Evolutionary conservation across 2,113 vertebrate genomes (phyloP), one percentile per base, ranked within the genome.

Genomic region (Paramormyrops kingsleyae): DNA sequence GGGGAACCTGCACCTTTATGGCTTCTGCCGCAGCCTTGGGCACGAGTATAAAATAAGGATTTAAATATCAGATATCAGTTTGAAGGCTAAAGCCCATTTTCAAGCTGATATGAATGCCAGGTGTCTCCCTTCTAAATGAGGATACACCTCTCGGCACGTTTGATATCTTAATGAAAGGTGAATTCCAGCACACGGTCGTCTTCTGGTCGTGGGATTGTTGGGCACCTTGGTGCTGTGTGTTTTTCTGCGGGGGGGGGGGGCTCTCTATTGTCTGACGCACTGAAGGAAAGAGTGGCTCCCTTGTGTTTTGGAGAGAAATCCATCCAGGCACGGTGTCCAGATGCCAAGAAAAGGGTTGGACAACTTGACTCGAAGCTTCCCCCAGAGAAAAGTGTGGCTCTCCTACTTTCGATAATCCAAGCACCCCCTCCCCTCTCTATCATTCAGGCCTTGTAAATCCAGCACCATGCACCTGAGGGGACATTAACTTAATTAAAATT

Each of bases 401-500:
- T 84, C 44, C 27, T 49, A 5, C 4, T 44, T 53, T 83, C 46
- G 31, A 44, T 89, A 24, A 24, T 87, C 5, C 56, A 77, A 49
- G 47, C 15, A 12, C n/a, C 4, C 21, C 83, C 8, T 12, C 27
- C 9, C 27, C 5, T 3, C 27, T 15, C 56, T 31, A 74, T 89
- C 90, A 85, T 49, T 52, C 62, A 12, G 59, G 12, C 70, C 42
- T 56, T 8, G 27, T 17, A 87, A 39, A 87, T 87, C 49, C 49
- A 47, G 7, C 50, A 19, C n/a, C 85, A 19, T 53, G 13, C 31
- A 87, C 49, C 50, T 87, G 49, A 56, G 85, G 47, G 47, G 85
- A 53, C 50, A 49, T 87, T 87, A 87, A 53, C 49, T 35, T 53
- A 87, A 87, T 53, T 52, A 53, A 53, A 84, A 84, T 84, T 46